These are phyloP conservation scores for Fratercula arctica DNA, from an alignment of 2,797 vertebrate species.

Conservation along the genomic window DNA sequence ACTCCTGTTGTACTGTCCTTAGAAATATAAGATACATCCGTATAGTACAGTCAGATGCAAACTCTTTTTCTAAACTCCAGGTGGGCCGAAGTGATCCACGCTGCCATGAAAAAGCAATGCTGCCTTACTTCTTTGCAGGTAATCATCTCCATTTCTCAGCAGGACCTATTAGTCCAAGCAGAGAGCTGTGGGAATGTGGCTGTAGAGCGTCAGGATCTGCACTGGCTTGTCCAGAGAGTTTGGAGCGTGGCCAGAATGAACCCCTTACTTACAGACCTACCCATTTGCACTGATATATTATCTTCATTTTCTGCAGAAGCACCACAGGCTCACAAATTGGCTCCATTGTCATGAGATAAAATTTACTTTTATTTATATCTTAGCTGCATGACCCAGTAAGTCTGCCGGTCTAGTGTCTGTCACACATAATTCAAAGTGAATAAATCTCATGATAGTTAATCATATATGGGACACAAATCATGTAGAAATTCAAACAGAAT, in stretches of 20 bases:
- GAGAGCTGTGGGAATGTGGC: neutral
- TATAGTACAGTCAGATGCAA: neutral
- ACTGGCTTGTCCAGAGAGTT: neutral
- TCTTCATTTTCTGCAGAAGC: neutral
- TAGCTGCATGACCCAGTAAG: neutral
- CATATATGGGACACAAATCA: neutral
- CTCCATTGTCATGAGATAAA: neutral
- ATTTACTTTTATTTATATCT: neutral
- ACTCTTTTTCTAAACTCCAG: neutral
- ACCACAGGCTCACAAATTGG: rapidly evolving
- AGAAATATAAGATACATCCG: no score
- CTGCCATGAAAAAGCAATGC: neutral
- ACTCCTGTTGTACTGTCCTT: no score
- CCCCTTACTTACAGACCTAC: rapidly evolving
- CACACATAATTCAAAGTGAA: neutral
- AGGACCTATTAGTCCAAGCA: neutral
- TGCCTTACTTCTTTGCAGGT: neutral
- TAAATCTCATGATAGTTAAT: neutral
- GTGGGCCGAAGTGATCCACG: rapidly evolving
- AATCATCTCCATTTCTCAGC: rapidly evolving
- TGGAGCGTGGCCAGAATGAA: neutral
- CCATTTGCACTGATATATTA: rapidly evolving
- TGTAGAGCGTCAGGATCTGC: rapidly evolving
- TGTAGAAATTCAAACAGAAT: neutral
- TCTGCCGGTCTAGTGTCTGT: neutral